These are phyloP conservation scores for Chloroceryle amazona DNA, from an alignment of 2,797 vertebrate genomes.

Conservation along the genomic window DNA sequence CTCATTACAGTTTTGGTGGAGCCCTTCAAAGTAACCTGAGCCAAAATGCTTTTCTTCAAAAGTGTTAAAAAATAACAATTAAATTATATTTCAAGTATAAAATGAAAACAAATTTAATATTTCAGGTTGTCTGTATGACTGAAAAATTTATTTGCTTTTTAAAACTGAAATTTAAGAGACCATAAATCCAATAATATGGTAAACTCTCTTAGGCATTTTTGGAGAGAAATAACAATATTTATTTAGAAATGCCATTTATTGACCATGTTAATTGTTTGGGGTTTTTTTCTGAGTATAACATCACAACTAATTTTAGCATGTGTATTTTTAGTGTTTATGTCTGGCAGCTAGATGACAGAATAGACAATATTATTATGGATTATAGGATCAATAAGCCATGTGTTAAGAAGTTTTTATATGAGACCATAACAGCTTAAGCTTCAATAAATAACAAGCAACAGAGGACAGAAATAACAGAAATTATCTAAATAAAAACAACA, in stretches of 20 bases:
- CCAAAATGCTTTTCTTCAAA: background rate
- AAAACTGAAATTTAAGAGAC: background rate
- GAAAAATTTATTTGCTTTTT: background rate
- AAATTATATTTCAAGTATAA: background rate
- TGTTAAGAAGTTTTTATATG: conserved; percentile 54
- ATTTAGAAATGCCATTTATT: background rate
- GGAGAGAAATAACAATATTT: background rate
- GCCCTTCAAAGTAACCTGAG: background rate
- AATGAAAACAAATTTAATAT: background rate
- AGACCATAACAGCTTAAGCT: background rate
- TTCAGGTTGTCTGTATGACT: background rate
- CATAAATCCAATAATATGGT: background rate
- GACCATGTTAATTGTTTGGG: background rate
- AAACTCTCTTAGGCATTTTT: background rate
- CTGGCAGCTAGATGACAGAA: conserved; percentile 24
- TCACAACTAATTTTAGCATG: background rate
- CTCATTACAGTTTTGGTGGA: background rate
- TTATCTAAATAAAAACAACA: background rate
- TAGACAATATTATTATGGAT: conserved; percentile 43
- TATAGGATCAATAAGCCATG: conserved; percentile 9
- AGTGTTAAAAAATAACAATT: background rate
- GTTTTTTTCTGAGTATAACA: background rate
- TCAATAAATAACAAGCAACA: conserved; percentile 18
- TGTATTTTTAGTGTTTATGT: background rate
- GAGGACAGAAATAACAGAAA: background rate